Percentiles rank a stretch among this genome's conserved stretches.
These are phyloP conservation scores for Pocillopora verrucosa DNA, from an alignment of 64 coral and sea anemone species.

Conservation along the genomic window DNA sequence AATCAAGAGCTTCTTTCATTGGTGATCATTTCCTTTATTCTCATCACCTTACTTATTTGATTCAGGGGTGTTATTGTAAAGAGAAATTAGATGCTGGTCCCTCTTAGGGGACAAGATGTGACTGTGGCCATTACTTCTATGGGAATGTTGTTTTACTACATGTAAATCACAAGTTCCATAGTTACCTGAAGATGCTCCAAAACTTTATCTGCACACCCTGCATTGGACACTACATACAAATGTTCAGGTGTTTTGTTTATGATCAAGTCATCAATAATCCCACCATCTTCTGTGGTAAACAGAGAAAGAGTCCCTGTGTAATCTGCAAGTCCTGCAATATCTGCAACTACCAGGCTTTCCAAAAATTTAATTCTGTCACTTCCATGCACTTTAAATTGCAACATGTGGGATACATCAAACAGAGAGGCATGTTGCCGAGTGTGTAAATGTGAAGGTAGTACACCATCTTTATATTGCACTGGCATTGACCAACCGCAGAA, in stretches of 20 bases:
- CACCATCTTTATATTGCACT: slow-evolving; percentile 92
- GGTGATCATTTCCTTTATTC: too few species aligned
- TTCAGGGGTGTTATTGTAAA: too few species aligned
- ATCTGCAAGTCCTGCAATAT: slow-evolving; percentile 74
- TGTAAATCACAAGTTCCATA: too few species aligned
- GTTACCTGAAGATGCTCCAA: slow-evolving; percentile 73
- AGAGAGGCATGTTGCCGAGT: slow-evolving; percentile 76
- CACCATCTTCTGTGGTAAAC: slow-evolving; percentile 82
- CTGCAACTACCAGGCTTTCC: slow-evolving; percentile 89
- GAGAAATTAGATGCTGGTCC: too few species aligned
- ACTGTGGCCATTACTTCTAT: too few species aligned
- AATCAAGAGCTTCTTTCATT: too few species aligned
- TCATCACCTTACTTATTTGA: too few species aligned
- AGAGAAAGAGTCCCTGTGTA: slow-evolving; percentile 85
- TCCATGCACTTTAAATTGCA: slow-evolving; percentile 92
- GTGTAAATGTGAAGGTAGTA: slow-evolving; percentile 88
- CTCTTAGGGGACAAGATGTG: too few species aligned
- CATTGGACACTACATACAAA: slow-evolving; percentile 99
- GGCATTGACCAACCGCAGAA: slow-evolving; percentile 99
- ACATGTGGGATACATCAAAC: slow-evolving; percentile 99
- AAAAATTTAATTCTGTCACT: slow-evolving; percentile 80
- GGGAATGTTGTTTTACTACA: too few species aligned
- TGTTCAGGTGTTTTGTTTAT: slow-evolving; percentile 80
- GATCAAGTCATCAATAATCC: slow-evolving; percentile 97
- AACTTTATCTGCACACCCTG: slow-evolving; percentile 96